Percentiles rank a stretch among this genome's conserved stretches.
Conservation (phyloP, 2,888 invertebrate genomes). For the Lasiommata megera region DNA sequence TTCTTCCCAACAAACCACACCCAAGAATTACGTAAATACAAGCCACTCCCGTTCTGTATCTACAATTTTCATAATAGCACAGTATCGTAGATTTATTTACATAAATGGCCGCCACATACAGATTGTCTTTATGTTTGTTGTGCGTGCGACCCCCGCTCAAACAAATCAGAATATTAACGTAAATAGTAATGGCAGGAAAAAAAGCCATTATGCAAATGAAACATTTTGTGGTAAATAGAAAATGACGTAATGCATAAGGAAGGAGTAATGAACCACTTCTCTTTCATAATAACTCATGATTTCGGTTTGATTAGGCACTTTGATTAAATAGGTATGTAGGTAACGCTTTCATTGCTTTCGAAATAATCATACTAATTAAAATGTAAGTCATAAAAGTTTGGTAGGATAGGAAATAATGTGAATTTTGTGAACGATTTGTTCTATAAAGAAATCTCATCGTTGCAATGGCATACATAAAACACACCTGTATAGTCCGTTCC, state of each 20-base stretch:
- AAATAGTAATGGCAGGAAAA: constrained; percentile 77
- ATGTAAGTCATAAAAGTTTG: too few species aligned
- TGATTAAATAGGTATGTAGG: background rate
- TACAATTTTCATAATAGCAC: constrained; percentile 68
- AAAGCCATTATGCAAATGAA: constrained; percentile 81
- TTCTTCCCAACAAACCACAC: constrained; percentile 49
- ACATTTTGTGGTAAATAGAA: constrained; percentile 79
- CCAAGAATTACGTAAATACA: constrained; percentile 65
- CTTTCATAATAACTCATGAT: constrained; percentile 34
- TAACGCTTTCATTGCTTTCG: too few species aligned
- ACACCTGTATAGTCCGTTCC: too few species aligned
- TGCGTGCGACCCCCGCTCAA: constrained; percentile 75
- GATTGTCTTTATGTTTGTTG: constrained; percentile 79
- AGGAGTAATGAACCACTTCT: constrained; percentile 73
- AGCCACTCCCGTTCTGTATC: constrained; percentile 62
- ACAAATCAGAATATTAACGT: constrained; percentile 79
- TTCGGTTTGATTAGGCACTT: background rate
- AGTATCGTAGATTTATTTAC: constrained; percentile 77
- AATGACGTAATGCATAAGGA: constrained; percentile 72
- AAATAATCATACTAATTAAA: too few species aligned
- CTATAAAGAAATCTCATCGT: too few species aligned
- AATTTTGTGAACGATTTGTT: too few species aligned
- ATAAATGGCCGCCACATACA: constrained; percentile 76
- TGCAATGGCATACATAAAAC: background rate
- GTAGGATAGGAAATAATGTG: too few species aligned